Conservation (phyloP, 2,797 vertebrate genomes). For the Labeo calbasu region DNA sequence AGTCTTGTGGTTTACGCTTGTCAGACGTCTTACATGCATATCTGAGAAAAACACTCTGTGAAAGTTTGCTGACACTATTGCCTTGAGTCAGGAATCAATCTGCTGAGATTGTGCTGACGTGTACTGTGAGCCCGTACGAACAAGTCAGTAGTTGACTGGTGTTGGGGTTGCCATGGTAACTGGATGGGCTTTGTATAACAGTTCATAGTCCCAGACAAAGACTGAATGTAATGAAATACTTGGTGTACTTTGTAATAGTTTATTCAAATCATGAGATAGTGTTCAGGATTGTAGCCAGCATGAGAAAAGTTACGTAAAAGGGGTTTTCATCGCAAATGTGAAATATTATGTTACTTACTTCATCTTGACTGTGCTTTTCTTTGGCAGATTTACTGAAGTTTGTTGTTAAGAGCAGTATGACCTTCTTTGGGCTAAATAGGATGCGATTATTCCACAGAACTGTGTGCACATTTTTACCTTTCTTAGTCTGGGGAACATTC, state of each 20-base stretch:
- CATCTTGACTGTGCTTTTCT: not conserved
- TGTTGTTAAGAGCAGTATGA: not conserved
- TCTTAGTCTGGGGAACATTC: not conserved
- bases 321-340: not conserved
- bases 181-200: not conserved
- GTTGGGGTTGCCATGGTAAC: conserved; percentile 68
- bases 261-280: conserved; percentile 13
- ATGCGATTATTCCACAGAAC: not conserved
- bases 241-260: not conserved
- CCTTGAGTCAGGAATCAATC: conserved; percentile 49
- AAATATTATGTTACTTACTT: not conserved
- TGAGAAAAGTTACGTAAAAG: conserved; percentile 1
- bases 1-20: conserved; percentile 3
- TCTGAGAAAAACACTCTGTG: conserved; percentile 17
- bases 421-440: conserved; percentile 23
- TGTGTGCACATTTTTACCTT: not conserved
- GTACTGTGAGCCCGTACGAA: conserved; percentile 49
- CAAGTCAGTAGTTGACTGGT: conserved; percentile 60
- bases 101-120: conserved; percentile 54
- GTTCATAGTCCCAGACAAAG: conserved; percentile 34
- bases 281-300: not conserved
- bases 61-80: conserved; percentile 1
- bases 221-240: conserved; percentile 12
- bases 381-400: conserved; percentile 4
- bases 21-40: not conserved